These are phyloP conservation scores for Stenodera caucasica DNA, from an alignment of 2,888 invertebrate species.

Conservation along the genomic window DNA sequence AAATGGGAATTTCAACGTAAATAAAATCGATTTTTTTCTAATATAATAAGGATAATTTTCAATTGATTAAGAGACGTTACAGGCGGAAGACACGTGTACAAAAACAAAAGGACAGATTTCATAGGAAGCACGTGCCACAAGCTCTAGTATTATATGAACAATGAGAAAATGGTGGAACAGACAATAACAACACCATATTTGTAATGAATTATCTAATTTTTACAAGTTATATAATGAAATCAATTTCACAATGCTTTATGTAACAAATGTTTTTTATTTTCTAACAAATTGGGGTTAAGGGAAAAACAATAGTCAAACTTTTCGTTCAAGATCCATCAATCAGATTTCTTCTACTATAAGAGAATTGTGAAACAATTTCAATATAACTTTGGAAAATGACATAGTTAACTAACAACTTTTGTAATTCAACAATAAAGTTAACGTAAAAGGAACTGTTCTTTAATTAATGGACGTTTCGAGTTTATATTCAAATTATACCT, in stretches of 20 bases:
- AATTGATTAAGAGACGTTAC: too few species aligned
- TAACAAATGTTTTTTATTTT: too few species aligned
- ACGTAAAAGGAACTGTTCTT: conserved; percentile 22
- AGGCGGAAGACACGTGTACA: too few species aligned
- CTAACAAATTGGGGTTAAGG: too few species aligned
- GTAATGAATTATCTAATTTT: too few species aligned
- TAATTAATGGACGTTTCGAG: conserved; percentile 22
- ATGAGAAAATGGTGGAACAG: conserved; percentile 5
- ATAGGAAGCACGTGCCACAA: background rate
- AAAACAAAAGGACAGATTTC: conserved; percentile 11
- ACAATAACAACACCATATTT: too few species aligned
- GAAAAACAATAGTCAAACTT: too few species aligned
- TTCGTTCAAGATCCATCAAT: conserved; percentile 8
- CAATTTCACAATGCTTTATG: too few species aligned
- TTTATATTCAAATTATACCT: background rate
- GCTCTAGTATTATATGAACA: conserved; percentile 9
- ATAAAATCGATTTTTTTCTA: background rate
- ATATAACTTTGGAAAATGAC: conserved; percentile 18
- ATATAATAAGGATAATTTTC: too few species aligned
- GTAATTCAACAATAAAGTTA: conserved; percentile 18
- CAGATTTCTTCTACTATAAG: conserved; percentile 10
- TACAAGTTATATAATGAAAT: too few species aligned
- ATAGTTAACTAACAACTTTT: conserved; percentile 13
- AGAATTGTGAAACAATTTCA: conserved; percentile 20
- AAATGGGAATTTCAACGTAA: conserved; percentile 12